Evolutionary conservation across 2,888 invertebrate genomes (phyloP), one percentile per base, ranked within the genome.

Genomic region (Oxystoma pomonae): DNA sequence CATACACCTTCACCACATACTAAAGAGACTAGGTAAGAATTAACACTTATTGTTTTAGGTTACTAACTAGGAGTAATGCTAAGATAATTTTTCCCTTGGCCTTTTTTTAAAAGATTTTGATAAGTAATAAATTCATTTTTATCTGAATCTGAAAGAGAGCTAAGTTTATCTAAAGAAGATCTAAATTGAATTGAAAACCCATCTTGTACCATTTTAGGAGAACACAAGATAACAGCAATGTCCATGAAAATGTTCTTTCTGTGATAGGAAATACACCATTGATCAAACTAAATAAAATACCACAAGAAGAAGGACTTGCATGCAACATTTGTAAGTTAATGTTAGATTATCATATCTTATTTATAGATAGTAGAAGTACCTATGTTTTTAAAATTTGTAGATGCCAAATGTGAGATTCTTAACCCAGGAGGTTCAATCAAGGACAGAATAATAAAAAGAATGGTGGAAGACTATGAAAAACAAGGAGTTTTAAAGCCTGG

Each of bases 391-490:
- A 55, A 57, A 20, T 63, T 77, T 80, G 66, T 76, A 97, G 96
- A 92, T 83, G 98, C 87, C 58, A 99, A 98, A 84, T 98, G 97
- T 80, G 98, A 98, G 81, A 99, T 88, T 77, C 83, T 97, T 73
- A 99, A 96, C 81, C 94, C 98, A 53, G 98, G 98, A 61, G 98
- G 98, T 5, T 97, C 95, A 35, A 91, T 96, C 0, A 97, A 96
- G 76, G 96, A 96, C 76, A 86, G 96, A 59, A 98, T 98, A 75
- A 98, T 90, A 0, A 85, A 90, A 72, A 85, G 98, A 67, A 98
- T 99, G 98, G 86, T 99, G 1, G 85, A 89, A 76, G 96, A 98
- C 77, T 98, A 98, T 0, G 98, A 98, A 80, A 83, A 86, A 61
- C 84, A 83, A 65, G 96, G 96, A 0, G 77, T 88, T 2, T 82